Evolutionary conservation across 2,888 invertebrate genomes (phyloP), one percentile per base, ranked within the genome.

Genomic region (Eremobia ochroleuca): DNA sequence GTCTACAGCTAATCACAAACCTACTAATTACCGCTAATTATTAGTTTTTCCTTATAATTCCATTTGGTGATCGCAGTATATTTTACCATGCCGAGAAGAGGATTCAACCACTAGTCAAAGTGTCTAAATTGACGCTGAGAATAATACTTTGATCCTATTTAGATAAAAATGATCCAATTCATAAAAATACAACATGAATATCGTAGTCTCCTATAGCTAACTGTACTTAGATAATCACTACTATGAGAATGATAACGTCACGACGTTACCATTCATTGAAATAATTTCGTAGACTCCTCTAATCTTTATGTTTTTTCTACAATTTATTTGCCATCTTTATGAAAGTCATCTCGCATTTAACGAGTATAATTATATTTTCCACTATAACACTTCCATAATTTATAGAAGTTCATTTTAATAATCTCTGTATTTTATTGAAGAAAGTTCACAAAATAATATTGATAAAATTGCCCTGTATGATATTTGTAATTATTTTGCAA

Each of bases 281-380:
- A 81, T 65, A 5, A 59, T 40, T 40, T 65, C 0, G 13, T 13
- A 34, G 5, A 34, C n/a, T n/a, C 9, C 15, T n/a, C n/a, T n/a
- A n/a, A n/a, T n/a, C n/a, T 77, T 55, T 21, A 15, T 34, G 9
- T 46, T 79, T 40, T 77, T 65, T 46, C 18, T 5, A 37, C 15
- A 49, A 64, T 9, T 55, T 5, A 64, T 25, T 3, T 9, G 13
- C 15, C 6, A 37, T 49, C 3, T 73, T 40, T 40, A 73, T 40
- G 8, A 65, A 64, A 49, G 58, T 81, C 55, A 74, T 74, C n/a
- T 34, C 4, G 13, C 25, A n/a, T n/a, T 0, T 73, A 64, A 46
- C 25, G 4, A 81, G n/a, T 31, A 4, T 15, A 4, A 0, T 18
- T 61, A 21, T 9, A 18, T 4, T 31, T 37, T 80, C 21, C n/a